Evolutionary conservation across 2,888 invertebrate species (phyloP).

Genomic region (Spisula subtruncata): DNA sequence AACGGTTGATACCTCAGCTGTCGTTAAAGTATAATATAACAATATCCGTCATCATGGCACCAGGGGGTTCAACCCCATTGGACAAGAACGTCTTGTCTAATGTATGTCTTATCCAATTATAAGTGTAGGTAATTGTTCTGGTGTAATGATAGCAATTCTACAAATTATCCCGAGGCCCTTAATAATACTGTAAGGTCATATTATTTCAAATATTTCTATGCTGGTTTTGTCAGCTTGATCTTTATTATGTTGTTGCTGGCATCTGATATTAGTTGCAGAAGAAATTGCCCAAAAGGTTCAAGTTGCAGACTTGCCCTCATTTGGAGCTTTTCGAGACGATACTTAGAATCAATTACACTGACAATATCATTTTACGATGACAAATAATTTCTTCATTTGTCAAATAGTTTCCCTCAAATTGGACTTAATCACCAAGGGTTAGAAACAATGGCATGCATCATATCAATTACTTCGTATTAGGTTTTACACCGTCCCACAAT

Average conservation of each 20-base stretch:
- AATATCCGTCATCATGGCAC: not conserved
- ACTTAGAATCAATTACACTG: slow-evolving; percentile 1
- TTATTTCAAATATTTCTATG: too few species aligned
- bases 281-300: too few species aligned
- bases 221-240: too few species aligned
- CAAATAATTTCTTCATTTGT: not conserved
- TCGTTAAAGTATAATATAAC: not conserved
- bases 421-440: too few species aligned
- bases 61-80: not conserved
- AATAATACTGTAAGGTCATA: not conserved
- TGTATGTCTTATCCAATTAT: slow-evolving; percentile 1
- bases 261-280: too few species aligned
- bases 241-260: too few species aligned
- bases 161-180: not conserved
- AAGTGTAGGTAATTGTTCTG: not conserved
- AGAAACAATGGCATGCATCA: too few species aligned
- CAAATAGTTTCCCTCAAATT: not conserved
- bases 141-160: too few species aligned
- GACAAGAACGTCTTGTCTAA: not conserved
- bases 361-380: too few species aligned
- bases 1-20: not conserved
- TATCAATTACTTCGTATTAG: too few species aligned
- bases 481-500: too few species aligned
- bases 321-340: not conserved
- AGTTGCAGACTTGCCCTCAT: not conserved